Base-by-base conservation (phyloP, 1,140 invertebrate genomes). In the Bombus superbus region DNA sequence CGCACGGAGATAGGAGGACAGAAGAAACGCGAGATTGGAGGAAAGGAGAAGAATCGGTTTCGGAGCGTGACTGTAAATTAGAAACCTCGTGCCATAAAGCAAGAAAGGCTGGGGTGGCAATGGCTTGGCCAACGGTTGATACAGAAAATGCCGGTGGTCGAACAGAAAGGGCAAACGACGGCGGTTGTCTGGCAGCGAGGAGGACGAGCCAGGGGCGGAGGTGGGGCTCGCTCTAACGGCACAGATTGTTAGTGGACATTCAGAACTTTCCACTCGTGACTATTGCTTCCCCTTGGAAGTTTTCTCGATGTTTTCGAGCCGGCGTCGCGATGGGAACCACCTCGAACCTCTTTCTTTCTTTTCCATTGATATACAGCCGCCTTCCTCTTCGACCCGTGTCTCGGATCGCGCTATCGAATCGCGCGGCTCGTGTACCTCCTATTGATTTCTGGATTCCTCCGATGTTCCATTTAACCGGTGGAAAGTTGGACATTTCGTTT, bases 221-320 rank as follows among this genome's bases (percentile, higher is more conserved):
- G 44, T 44, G 32, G 44, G 78, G 32, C 53, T 83, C 47, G 40
- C 9, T 75, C 69, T 71, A 85, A 81, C 78, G 68, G 77, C 74
- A 80, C 88, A 86, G 91, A 93, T 93, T 92, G 93, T 93, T 93
- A 93, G 92, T 88, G 91, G 91, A 93, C 89, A 92, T 92, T 92
- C 90, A 89, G 88, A 93, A 93, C 90, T 93, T 93, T 88, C 91
- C 92, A 92, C 90, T 92, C 86, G 90, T 89, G 86, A 88, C 89
- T 92, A 92, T 93, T 91, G 85, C 89, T 88, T 88, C 86, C 88
- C 88, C 88, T 86, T 91, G 87, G 53, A 89, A 89, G 82, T 89
- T 89, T 88, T 91, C 88, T 64, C 89, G 89, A 92, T 91, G 91
- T 92, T 92, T 91, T 84, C 73, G 74, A 79, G 64, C 86, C 74